Evolutionary conservation across 1,140 invertebrate genomes (phyloP).

Genomic region (Leucophenga varia): DNA sequence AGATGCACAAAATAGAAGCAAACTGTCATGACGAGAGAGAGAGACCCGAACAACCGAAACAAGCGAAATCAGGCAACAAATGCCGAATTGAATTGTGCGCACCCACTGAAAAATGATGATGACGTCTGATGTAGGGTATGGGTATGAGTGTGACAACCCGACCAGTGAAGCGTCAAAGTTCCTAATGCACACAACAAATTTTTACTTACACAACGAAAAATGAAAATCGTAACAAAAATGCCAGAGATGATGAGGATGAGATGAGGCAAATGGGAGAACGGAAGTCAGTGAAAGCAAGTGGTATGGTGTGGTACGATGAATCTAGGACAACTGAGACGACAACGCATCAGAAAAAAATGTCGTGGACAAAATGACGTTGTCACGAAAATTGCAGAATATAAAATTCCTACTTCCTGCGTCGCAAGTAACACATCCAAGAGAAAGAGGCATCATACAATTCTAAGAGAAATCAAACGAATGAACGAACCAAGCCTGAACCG

Average conservation of each 20-base stretch:
- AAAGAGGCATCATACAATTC: no score
- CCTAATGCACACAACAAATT: slow-evolving; percentile 56
- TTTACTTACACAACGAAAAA: slow-evolving; percentile 30
- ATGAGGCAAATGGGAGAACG: neutral
- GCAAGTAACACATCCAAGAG: no score
- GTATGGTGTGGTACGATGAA: neutral
- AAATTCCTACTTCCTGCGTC: slow-evolving; percentile 50
- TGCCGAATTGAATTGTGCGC: no score
- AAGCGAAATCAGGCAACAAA: slow-evolving; percentile 18
- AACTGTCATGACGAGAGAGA: neutral
- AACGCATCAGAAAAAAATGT: slow-evolving; percentile 48
- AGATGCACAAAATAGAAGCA: no score
- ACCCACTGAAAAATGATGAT: no score
- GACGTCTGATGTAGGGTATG: no score
- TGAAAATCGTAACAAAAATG: no score
- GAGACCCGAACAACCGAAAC: no score
- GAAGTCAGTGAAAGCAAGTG: slow-evolving; percentile 2
- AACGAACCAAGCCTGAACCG: no score
- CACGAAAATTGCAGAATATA: slow-evolving; percentile 56
- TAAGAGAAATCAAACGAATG: no score
- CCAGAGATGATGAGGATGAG: no score
- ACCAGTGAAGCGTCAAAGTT: slow-evolving; percentile 53
- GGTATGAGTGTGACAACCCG: slow-evolving; percentile 26
- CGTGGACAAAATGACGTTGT: slow-evolving; percentile 56
- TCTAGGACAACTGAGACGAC: slow-evolving; percentile 12